Evolutionary conservation across 2,113 vertebrate species (phyloP).

Genomic region (Semnopithecus entellus): DNA sequence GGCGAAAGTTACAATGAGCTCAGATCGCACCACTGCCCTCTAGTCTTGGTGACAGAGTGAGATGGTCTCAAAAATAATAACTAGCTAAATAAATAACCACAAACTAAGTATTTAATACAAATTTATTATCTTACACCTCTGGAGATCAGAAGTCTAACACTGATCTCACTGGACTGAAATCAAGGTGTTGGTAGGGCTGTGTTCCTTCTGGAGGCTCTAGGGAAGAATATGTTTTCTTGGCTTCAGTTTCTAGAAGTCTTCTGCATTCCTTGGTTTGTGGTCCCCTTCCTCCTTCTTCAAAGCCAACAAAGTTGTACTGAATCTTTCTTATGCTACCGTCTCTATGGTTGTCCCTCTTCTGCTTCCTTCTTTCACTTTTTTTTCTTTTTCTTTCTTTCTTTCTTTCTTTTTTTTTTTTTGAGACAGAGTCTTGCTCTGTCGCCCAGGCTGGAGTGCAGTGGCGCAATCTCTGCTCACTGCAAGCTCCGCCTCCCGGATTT

Average conservation of each 20-base stretch:
- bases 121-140: not conserved
- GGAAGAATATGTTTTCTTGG: not conserved
- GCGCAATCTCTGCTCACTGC: too few species aligned
- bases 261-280: not conserved
- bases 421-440: too few species aligned
- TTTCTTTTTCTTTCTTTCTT: too few species aligned
- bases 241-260: not conserved
- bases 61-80: too few species aligned
- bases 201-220: not conserved
- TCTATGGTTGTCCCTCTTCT: not conserved
- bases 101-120: not conserved
- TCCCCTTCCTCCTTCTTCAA: not conserved
- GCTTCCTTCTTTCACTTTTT: not conserved
- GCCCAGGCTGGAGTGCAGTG: too few species aligned
- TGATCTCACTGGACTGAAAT: not conserved
- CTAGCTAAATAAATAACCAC: not conserved
- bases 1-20: not conserved
- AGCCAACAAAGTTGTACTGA: not conserved
- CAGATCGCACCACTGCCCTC: not conserved
- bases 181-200: not conserved
- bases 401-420: too few species aligned
- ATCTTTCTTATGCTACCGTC: not conserved
- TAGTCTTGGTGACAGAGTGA: not conserved
- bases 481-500: too few species aligned
- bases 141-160: not conserved